Percentiles rank a stretch among this genome's conserved stretches.
Conservation (phyloP, 2,113 vertebrate genomes). For the Ivindomyrus marchei region DNA sequence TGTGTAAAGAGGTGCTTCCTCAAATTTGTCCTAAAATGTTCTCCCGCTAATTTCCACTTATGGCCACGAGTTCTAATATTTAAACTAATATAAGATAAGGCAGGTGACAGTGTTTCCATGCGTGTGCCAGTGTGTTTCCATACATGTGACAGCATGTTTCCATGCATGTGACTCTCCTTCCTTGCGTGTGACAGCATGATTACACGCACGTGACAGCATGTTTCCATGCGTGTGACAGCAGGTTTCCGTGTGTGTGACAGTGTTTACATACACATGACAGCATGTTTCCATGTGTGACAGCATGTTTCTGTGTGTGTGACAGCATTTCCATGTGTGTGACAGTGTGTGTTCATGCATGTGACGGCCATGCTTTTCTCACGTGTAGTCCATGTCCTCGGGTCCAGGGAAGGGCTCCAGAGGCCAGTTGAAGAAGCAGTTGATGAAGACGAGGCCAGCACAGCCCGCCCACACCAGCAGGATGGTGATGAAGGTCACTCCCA, state of each 20-base stretch:
- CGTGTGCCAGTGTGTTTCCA: background rate
- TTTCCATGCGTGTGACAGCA: background rate
- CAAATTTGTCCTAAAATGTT: no score
- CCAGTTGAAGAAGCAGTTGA: slow-evolving; percentile 98
- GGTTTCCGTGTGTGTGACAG: background rate
- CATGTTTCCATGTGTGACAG: no score
- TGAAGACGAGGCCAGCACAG: slow-evolving; percentile 87
- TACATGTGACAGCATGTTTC: background rate
- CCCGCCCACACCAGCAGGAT: slow-evolving; percentile 88
- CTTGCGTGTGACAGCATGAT: no score
- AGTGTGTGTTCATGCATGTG: background rate
- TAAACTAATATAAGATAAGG: background rate
- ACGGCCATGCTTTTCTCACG: slow-evolving; percentile 62
- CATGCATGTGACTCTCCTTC: no score
- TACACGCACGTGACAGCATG: background rate
- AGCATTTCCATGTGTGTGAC: background rate
- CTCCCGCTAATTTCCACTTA: no score
- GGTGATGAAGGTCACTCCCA: slow-evolving; percentile 79
- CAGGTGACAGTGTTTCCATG: background rate
- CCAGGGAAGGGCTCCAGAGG: slow-evolving; percentile 94
- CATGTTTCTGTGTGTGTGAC: background rate
- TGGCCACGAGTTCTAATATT: no score
- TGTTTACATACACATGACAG: no score
- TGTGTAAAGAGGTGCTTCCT: no score
- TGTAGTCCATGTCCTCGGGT: slow-evolving; percentile 96